Base-by-base conservation (phyloP, 2,113 vertebrate genomes). In the Turnix velox region DNA sequence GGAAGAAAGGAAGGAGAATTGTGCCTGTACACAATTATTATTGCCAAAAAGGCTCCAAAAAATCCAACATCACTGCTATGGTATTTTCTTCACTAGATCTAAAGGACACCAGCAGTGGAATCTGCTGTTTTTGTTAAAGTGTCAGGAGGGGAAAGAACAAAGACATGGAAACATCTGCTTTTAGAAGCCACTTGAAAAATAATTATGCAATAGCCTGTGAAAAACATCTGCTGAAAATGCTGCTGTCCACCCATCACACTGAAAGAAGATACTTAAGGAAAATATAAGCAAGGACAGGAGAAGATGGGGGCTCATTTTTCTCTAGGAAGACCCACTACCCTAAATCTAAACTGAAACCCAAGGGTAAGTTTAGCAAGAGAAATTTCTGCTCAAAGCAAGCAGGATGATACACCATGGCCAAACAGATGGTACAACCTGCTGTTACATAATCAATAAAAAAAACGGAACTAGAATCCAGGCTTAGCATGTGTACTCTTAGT, bases 91-190 rank as follows among this genome's bases (percentile, higher is more conserved):
- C 77, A 65, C 59, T 71, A 63, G 84, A 92, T 91, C 89, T 93
- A 69, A 95, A 96, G 87, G 84, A 94, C 77, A 91, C 92, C 95
- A 96, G 88, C 87, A 94, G 67, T 3, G n/a, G 90, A 91, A 94
- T 95, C 71, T 88, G 73, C 78, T 96, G 92, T 95, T 97, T 94
- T 83, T 95, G 82, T 95, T 96, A 90, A 97, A 96, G 88, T 89
- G 89, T 95, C 94, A 93, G 92, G 71, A 92, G 72, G 77, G 80
- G 85, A 94, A 95, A 83, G 78, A 94, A 96, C 94, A 97, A 96
- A 96, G 92, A 72, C 75, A 88, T 90, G 58, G 91, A 90, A 97
- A 96, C 93, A 96, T 96, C 94, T 96, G 95, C 91, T 95, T 92
- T 82, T 86, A 92, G 90, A 96, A 95, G 90, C 58, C 90, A 92